Conservation (phyloP, 2,888 invertebrate species). For the Pteria penguin region DNA sequence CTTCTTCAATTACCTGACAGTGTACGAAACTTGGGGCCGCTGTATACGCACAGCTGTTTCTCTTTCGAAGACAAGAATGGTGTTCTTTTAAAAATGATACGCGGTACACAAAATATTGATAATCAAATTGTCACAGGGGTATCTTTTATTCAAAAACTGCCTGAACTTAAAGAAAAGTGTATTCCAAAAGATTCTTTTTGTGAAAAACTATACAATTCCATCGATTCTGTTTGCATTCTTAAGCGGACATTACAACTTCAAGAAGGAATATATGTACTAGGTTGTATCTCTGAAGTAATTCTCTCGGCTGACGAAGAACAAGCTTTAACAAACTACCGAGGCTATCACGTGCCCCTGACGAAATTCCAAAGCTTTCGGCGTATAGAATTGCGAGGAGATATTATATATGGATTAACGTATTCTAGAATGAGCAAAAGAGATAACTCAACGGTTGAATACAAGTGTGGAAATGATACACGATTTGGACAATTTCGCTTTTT, state of each 20-base stretch:
- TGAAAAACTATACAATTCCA: background rate
- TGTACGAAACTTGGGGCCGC: conserved; percentile 43
- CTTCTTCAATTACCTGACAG: conserved; percentile 43
- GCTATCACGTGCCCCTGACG: background rate
- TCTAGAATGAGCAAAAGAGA: too few species aligned
- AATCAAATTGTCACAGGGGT: conserved; percentile 29
- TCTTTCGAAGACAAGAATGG: conserved; percentile 40
- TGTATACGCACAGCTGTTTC: conserved; percentile 47
- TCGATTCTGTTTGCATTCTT: background rate
- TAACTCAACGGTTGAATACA: too few species aligned
- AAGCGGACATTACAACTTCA: background rate
- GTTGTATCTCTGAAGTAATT: background rate
- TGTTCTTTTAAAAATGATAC: conserved; percentile 23
- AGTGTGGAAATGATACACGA: too few species aligned
- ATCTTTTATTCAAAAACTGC: conserved; percentile 33
- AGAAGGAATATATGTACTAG: conserved; percentile 6
- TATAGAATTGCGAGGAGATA: background rate
- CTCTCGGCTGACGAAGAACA: background rate
- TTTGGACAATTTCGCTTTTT: too few species aligned
- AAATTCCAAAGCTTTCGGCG: background rate
- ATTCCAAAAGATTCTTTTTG: background rate
- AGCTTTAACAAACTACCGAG: background rate
- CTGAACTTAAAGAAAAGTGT: conserved; percentile 5
- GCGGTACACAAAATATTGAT: conserved; percentile 47
- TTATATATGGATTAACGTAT: conserved; percentile 3